These are phyloP conservation scores for Chrysina gloriosa DNA, from an alignment of 2,888 invertebrate genomes.

Conservation along the genomic window DNA sequence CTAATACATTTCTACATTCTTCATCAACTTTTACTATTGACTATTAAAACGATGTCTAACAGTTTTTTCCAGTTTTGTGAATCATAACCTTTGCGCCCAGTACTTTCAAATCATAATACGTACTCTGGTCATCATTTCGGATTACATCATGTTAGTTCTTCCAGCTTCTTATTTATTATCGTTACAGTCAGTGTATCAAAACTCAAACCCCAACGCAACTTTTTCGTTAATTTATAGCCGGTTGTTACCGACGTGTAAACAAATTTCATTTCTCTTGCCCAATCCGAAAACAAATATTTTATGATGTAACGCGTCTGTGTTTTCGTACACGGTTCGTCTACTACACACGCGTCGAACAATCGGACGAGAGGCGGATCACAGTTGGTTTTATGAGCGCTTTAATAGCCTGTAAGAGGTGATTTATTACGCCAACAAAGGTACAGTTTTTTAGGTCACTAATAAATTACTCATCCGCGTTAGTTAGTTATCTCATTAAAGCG, in stretches of 20 bases:
- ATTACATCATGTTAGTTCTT: no score
- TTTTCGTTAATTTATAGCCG: constrained; percentile 9
- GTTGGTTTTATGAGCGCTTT: constrained; percentile 27
- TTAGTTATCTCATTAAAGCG: constrained; percentile 25
- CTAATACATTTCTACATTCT: no score
- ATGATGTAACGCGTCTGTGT: constrained; percentile 26
- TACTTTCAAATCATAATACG: no score
- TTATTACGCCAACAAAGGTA: constrained; percentile 33
- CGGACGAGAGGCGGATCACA: constrained; percentile 21
- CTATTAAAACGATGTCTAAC: no score
- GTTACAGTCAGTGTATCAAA: not conserved
- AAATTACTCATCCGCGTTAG: constrained; percentile 24
- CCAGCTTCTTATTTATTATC: no score
- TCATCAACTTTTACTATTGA: no score
- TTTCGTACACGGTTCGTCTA: not conserved
- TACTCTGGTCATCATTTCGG: no score
- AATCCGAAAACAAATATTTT: constrained; percentile 32
- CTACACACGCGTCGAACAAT: no score
- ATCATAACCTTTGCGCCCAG: no score
- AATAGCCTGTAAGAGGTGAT: constrained; percentile 27
- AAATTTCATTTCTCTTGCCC: constrained; percentile 11
- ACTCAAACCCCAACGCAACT: not conserved
- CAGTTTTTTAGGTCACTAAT: constrained; percentile 30
- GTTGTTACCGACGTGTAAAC: constrained; percentile 21
- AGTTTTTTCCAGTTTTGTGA: no score